Evolutionary conservation across 2,797 vertebrate species (phyloP).

Genomic region (Anabas testudineus): DNA sequence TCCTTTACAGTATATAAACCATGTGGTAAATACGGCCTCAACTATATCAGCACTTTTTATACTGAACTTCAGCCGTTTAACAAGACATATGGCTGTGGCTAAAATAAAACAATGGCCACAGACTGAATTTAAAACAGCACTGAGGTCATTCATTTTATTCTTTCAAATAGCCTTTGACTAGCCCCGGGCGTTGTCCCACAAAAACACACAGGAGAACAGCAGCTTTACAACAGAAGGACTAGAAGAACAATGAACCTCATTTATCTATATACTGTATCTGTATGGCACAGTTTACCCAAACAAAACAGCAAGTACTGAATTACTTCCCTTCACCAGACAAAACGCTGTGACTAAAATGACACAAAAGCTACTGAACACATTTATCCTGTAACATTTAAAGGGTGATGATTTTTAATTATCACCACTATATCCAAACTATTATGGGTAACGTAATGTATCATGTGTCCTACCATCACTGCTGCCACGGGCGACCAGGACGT

Average conservation of each 20-base stretch:
- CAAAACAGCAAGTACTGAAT: slow-evolving; percentile 26
- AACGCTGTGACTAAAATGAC: slow-evolving; percentile 5
- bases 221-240: slow-evolving; percentile 24
- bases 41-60: neutral
- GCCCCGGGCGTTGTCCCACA: slow-evolving; percentile 46
- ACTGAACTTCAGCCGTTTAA: slow-evolving; percentile 9
- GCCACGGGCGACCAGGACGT: slow-evolving; percentile 92
- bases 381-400: slow-evolving; percentile 9
- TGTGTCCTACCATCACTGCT: slow-evolving; percentile 94
- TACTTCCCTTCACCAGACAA: slow-evolving; percentile 23
- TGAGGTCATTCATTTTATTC: slow-evolving; percentile 32
- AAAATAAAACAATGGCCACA: slow-evolving; percentile 35
- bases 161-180: slow-evolving; percentile 42
- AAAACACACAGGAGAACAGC: slow-evolving; percentile 46
- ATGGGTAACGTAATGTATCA: neutral
- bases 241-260: slow-evolving; percentile 45
- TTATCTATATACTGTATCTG: slow-evolving; percentile 51
- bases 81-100: neutral
- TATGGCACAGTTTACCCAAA: slow-evolving; percentile 10
- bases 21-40: neutral
- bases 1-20: neutral
- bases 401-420: neutral
- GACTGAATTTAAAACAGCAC: slow-evolving; percentile 14
- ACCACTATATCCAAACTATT: neutral
- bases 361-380: slow-evolving; percentile 13